Conservation (phyloP, 2,113 vertebrate species). For the Apistogramma diplotaenia region DNA sequence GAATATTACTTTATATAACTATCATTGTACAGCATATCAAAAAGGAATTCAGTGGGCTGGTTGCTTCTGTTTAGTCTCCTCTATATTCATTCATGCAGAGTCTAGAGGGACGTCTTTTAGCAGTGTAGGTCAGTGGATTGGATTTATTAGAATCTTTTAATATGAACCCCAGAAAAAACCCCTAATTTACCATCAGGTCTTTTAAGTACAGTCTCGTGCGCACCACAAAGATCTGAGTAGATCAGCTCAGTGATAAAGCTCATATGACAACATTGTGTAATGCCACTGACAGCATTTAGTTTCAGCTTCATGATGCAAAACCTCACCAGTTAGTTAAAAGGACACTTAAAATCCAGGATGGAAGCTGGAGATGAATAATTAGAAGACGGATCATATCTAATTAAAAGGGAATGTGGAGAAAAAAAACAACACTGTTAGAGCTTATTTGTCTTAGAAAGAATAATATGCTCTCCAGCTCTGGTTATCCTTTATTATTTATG, state of each 20-base stretch:
- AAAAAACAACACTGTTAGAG: background rate
- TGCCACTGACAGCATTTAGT: background rate
- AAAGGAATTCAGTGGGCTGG: background rate
- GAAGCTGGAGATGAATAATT: background rate
- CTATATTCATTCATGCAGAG: background rate
- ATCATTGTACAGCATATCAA: background rate
- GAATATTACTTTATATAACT: background rate
- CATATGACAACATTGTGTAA: background rate
- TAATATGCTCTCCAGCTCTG: background rate
- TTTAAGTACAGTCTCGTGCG: too few relatives aligned
- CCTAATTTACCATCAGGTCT: background rate
- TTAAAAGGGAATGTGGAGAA: background rate
- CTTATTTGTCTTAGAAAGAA: background rate
- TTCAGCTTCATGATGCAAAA: background rate
- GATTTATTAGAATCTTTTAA: background rate
- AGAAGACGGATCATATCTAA: background rate
- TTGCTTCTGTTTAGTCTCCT: background rate
- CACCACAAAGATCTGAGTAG: background rate
- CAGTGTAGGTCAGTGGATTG: background rate
- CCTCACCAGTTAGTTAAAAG: background rate
- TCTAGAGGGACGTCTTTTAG: background rate
- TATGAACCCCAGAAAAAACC: background rate
- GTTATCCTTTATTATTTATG: conserved; percentile 18
- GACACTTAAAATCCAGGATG: background rate
- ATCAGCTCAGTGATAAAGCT: background rate